These are phyloP conservation scores for Drosophila ogumai DNA, from an alignment of 1,140 invertebrate species.

Conservation along the genomic window DNA sequence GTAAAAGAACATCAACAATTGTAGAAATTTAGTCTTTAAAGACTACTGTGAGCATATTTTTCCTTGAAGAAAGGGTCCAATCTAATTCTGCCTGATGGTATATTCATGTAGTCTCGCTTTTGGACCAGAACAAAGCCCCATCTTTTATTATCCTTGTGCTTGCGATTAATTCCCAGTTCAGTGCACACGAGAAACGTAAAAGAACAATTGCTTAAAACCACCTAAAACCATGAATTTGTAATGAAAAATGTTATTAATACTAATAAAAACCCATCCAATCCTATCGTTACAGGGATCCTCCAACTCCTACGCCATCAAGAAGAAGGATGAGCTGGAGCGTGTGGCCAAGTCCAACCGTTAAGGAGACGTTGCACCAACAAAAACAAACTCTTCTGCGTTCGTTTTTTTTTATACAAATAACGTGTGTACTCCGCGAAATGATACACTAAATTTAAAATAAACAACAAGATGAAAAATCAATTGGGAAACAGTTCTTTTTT, in stretches of 20 bases:
- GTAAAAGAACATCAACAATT: constrained; percentile 53
- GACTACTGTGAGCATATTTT: neutral
- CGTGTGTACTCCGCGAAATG: constrained; percentile 54
- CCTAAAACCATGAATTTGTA: neutral
- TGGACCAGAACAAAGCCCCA: constrained; percentile 61
- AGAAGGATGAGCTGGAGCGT: constrained; percentile 99
- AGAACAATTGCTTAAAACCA: constrained; percentile 41
- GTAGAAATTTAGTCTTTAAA: neutral
- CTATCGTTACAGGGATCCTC: constrained; percentile 92
- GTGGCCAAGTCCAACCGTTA: constrained; percentile 99
- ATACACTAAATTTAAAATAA: constrained; percentile 56
- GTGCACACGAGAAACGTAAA: constrained; percentile 76
- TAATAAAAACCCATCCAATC: neutral
- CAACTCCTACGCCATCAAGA: constrained; percentile 99
- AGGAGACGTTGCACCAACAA: constrained; percentile 82
- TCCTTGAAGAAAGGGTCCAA: constrained; percentile 27
- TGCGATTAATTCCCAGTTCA: constrained; percentile 27
- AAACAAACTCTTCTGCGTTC: constrained; percentile 53
- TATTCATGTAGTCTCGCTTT: constrained; percentile 72
- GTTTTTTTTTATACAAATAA: constrained; percentile 72
- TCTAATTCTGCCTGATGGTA: constrained; percentile 63
- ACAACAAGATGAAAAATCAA: constrained; percentile 53
- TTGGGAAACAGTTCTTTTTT: constrained; percentile 39
- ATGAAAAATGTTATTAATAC: neutral
- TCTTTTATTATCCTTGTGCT: constrained; percentile 76